Conservation (phyloP, 92 coral and sea anemone genomes). For the Diadumene lineata region DNA sequence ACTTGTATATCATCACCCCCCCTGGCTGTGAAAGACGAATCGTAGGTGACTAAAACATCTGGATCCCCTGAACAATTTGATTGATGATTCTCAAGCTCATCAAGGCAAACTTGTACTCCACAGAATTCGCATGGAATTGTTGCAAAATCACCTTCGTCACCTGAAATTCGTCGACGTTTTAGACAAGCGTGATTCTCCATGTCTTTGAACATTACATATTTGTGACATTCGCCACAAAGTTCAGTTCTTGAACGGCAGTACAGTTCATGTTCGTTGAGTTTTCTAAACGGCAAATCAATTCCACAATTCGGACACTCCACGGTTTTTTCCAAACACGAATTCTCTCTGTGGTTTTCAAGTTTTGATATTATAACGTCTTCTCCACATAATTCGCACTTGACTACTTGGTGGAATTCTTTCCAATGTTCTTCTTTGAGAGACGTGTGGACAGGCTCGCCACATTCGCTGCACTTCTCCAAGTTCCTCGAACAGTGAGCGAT, state of each 20-base stretch:
- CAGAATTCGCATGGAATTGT: conserved; percentile 65
- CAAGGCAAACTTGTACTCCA: conserved; percentile 11
- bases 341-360: conserved; percentile 42
- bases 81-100: conserved; percentile 41
- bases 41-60: background rate
- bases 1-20: background rate
- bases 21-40: background rate
- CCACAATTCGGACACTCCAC: conserved; percentile 69
- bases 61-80: background rate
- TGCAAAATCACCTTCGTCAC: background rate
- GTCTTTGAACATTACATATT: conserved; percentile 66
- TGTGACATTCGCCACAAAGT: conserved; percentile 69
- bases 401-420: conserved; percentile 65
- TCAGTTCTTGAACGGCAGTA: conserved; percentile 91
- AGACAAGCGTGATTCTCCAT: conserved; percentile 58
- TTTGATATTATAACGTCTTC: conserved; percentile 27
- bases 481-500: conserved; percentile 74
- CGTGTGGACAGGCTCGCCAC: conserved; percentile 70
- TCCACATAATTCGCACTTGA: conserved; percentile 55
- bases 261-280: conserved; percentile 68
- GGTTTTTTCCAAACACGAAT: conserved; percentile 46
- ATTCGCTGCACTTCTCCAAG: conserved; percentile 58
- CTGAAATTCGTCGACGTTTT: background rate
- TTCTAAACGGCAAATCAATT: conserved; percentile 54
- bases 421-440: conserved; percentile 68